A percentile compares a stretch with the other conserved stretches of the same genome.
phyloP scores from a whole-genome alignment of 1,140 invertebrate species.

The Helicoverpa armigera region DNA sequence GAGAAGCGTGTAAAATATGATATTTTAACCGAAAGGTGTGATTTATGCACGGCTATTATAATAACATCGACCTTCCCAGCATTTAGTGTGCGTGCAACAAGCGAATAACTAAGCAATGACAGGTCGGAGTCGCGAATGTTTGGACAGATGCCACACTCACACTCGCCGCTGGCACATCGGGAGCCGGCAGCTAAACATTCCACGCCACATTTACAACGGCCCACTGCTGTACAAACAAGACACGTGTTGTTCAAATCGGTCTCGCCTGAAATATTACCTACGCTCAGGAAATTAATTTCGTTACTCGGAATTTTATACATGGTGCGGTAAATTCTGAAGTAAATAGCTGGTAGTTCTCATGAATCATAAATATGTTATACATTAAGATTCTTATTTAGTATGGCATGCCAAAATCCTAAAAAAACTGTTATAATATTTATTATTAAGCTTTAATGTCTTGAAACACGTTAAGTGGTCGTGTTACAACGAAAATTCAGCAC shows the following conservation, averaged over 20 bases:
- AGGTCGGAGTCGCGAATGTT: constrained; percentile 65
- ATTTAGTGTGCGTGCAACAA: constrained; percentile 54
- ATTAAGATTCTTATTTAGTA: background rate
- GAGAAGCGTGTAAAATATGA: constrained; percentile 33
- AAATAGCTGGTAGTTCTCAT: background rate
- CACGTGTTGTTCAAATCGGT: constrained; percentile 73
- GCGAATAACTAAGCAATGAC: constrained; percentile 62
- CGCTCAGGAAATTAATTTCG: constrained; percentile 63
- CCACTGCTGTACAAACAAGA: constrained; percentile 70
- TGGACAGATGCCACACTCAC: constrained; percentile 77
- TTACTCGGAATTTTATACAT: constrained; percentile 57
- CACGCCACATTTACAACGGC: constrained; percentile 69
- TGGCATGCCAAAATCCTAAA: no score
- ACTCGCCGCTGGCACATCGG: constrained; percentile 15
- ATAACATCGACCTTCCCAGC: constrained; percentile 48
- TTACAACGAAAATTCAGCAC: background rate
- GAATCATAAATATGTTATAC: background rate
- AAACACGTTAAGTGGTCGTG: background rate
- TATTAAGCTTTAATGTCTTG: background rate
- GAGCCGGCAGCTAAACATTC: constrained; percentile 66
- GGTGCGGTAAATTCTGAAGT: constrained; percentile 24
- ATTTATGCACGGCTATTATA: constrained; percentile 40
- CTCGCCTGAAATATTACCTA: constrained; percentile 64
- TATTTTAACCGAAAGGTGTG: constrained; percentile 30
- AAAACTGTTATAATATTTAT: no score